These are phyloP conservation scores for Porites cylindrica DNA, from an alignment of 92 coral and sea anemone species.

Conservation along the genomic window DNA sequence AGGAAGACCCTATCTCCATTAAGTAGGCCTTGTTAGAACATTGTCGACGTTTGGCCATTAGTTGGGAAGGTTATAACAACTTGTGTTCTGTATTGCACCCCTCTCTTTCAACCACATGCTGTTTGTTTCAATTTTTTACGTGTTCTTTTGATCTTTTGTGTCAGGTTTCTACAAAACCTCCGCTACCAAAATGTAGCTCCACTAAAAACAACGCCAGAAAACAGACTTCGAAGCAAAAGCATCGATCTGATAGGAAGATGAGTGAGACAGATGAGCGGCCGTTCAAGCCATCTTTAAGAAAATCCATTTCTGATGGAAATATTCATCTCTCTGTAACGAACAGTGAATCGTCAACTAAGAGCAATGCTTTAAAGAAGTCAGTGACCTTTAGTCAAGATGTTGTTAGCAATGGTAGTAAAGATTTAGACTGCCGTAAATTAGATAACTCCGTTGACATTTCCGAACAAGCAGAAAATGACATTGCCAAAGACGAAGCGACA, in stretches of 20 bases:
- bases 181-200: constrained; percentile 73
- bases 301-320: constrained; percentile 65
- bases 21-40: too few relatives aligned
- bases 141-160: background rate
- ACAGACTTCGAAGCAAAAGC: constrained; percentile 19
- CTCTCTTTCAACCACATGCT: too few relatives aligned
- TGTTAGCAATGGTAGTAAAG: background rate
- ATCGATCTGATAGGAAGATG: constrained; percentile 1
- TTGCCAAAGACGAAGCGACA: background rate
- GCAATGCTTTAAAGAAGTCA: constrained; percentile 7
- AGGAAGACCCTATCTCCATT: too few relatives aligned
- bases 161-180: constrained; percentile 82
- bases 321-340: constrained; percentile 4
- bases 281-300: constrained; percentile 60
- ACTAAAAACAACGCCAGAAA: constrained; percentile 31
- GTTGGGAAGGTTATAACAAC: too few relatives aligned
- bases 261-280: background rate
- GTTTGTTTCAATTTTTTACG: too few relatives aligned
- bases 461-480: background rate
- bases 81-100: too few relatives aligned
- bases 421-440: constrained; percentile 2
- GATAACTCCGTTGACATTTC: background rate
- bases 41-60: too few relatives aligned
- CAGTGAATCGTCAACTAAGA: background rate
- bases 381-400: constrained; percentile 45